These are phyloP conservation scores for Rousettus madagascariensis DNA, from an alignment of 2,797 vertebrate genomes.

Conservation along the genomic window DNA sequence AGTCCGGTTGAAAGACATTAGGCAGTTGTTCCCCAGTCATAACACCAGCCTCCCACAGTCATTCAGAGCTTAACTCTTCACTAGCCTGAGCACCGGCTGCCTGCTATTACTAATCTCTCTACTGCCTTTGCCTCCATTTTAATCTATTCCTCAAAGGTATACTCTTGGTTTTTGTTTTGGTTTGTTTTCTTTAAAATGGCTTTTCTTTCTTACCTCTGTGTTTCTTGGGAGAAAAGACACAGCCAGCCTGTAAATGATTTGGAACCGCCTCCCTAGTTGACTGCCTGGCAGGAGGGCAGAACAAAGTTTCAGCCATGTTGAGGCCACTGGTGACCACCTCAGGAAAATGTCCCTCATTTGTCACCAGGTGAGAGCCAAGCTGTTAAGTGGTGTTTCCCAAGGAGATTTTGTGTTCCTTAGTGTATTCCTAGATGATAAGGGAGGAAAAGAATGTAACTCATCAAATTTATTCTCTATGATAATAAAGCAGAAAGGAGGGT, in stretches of 20 bases:
- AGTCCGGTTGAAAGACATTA: conserved; percentile 1
- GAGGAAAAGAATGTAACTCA: background rate
- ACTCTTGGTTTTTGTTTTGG: background rate
- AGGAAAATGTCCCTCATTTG: background rate
- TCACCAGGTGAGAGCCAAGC: background rate
- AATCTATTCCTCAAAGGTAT: background rate
- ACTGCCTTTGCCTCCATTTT: background rate
- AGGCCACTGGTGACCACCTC: background rate
- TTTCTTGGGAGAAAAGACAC: background rate
- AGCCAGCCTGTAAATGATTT: background rate
- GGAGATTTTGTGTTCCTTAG: background rate
- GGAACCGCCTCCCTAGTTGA: background rate
- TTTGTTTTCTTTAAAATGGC: background rate
- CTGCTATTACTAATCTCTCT: background rate
- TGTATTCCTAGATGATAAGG: background rate
- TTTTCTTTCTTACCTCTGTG: background rate
- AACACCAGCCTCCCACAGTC: conserved; percentile 49
- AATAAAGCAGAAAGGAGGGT: background rate
- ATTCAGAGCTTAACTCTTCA: conserved; percentile 62
- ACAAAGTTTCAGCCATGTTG: background rate
- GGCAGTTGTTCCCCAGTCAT: conserved; percentile 58
- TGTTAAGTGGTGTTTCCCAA: background rate
- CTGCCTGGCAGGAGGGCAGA: background rate
- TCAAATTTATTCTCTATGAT: background rate
- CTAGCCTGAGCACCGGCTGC: background rate